Evolutionary conservation across 2,797 vertebrate species (phyloP), one percentile per base, ranked within the genome.

Genomic region (Benthosema pterotum): DNA sequence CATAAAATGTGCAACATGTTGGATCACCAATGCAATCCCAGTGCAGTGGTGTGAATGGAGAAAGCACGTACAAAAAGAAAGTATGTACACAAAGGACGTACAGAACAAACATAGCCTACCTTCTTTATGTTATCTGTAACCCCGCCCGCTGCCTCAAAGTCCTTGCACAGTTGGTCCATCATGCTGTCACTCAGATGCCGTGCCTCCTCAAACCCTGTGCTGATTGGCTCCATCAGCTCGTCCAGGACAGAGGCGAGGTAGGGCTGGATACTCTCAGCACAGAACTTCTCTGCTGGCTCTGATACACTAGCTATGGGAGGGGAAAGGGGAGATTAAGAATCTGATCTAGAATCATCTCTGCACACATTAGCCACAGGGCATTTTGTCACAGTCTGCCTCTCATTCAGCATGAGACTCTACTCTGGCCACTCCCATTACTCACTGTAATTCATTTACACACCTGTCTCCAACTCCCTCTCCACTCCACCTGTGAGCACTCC

Each of bases 211-310:
- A 97, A 98, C 1, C 96, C 95, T 0, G 90, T 89, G 70, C 95
- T 98, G 86, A 97, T 84, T 0, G 96, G 96, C 17, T 91, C 94
- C 95, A 97, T 96, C 68, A 98, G 91, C 72, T 97, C 95, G 80
- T 97, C 96, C 82, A 97, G 89, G 38, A 97, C 75, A 1, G 94
- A 94, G 0, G 89, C 73, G 56, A 97, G 88, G 74, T 93, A 93
- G 0, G 96, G 96, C 79, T 94, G 94, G 45, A 98, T 92, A 0
- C 77, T 84, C 75, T 97, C 92, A 0, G 69, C 58, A 65, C 93
- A 95, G 86, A 91, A 92, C 66, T 85, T 87, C 77, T 92, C 91
- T 0, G 92, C 92, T 0, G 90, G 88, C 77, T 91, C 92, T 0
- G 82, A 88, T 13, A 96, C 92, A 46, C 82, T 83, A 0, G 77